Evolutionary conservation across 2,797 vertebrate species (phyloP).

Genomic region (Hybognathus amarus): DNA sequence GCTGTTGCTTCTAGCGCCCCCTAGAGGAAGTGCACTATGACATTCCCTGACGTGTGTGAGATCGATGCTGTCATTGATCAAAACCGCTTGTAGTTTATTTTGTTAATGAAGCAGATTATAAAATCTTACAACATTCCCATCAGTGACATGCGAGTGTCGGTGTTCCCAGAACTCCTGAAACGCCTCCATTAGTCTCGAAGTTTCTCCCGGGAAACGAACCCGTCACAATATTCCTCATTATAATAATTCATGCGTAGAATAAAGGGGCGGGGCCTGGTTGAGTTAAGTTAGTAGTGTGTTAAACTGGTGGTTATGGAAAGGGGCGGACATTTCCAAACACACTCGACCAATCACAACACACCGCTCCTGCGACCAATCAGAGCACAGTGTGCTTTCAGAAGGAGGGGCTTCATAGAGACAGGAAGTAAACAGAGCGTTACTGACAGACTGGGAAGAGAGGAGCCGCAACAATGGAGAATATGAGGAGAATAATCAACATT

Average conservation of each 20-base stretch:
- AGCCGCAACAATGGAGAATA: too few relatives aligned
- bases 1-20: constrained; percentile 43
- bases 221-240: neutral
- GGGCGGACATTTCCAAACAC: neutral
- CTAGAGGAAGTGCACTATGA: constrained; percentile 79
- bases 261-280: neutral
- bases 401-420: too few relatives aligned
- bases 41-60: constrained; percentile 64
- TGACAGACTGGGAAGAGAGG: too few relatives aligned
- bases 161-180: neutral
- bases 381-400: neutral
- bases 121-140: neutral
- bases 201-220: neutral
- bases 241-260: neutral
- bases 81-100: neutral
- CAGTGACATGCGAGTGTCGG: neutral
- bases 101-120: neutral
- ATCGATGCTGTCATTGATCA: constrained; percentile 36
- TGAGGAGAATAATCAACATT: too few relatives aligned
- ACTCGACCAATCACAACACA: neutral
- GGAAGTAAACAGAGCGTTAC: too few relatives aligned
- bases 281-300: neutral
- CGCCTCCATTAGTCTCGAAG: too few relatives aligned
- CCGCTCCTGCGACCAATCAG: neutral
- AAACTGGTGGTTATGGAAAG: neutral